Evolutionary conservation across 2,797 vertebrate species (phyloP), one percentile per base, ranked within the genome.

Genomic region (Uromys caudimaculatus): DNA sequence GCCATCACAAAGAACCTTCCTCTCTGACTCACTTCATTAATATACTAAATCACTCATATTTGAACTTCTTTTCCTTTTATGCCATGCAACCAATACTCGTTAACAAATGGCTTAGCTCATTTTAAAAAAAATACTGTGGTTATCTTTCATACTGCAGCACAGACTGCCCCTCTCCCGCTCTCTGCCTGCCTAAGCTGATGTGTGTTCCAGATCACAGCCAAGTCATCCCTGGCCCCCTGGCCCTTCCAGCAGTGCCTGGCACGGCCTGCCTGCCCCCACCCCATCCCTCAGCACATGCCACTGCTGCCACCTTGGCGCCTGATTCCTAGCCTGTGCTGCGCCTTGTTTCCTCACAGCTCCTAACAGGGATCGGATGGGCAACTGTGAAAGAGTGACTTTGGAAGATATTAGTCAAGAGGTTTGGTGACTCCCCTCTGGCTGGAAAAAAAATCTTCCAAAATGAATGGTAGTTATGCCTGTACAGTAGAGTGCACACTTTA

Each of bases 1-100:
- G 29, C 82, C 41, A 69, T 91, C 58, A 75, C 77, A 95, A 93
- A 60, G 56, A 92, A 76, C 89, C 7, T 38, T 54, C 17, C 64
- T 23, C 75, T 78, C 16, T 19, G 11, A 3, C n/a, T 41, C 10
- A 11, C 41, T 11, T 14, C n/a, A 5, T 24, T 84, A 35, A n/a
- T 92, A 64, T 52, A 56, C 9, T 82, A 47, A 89, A 24, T 84
- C 3, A 54, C 27, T 92, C 44, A 78, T 64, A 83, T 95, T 95
- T 60, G 52, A 23, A 91, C 77, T 69, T 83, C 27, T n/a, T 82
- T 58, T 83, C 32, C 21, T 91, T 64, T 10, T 79, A 90, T 38
- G 29, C 38, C 91, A 58, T 77, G 87, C 58, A 88, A 24, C 86
- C 89, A 16, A 60, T 44, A 44, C 44, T 44, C 44, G 6, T 44